These are phyloP conservation scores for Argyrosomus regius DNA, from an alignment of 2,797 vertebrate genomes.

Conservation along the genomic window DNA sequence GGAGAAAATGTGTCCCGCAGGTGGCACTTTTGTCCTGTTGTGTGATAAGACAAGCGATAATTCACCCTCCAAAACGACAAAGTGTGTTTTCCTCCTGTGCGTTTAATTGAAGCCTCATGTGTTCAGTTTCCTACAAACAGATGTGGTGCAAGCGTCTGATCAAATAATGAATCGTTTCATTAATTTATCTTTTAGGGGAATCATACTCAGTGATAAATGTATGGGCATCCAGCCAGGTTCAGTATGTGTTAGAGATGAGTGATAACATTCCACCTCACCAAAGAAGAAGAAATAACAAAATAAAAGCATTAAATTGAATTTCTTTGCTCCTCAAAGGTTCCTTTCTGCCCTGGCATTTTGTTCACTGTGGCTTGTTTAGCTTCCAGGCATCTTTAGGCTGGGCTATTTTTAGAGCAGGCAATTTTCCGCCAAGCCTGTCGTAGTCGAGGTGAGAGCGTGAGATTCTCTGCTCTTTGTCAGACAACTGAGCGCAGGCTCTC, in stretches of 20 bases:
- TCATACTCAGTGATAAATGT: slow-evolving; percentile 33
- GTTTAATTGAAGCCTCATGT: slow-evolving; percentile 26
- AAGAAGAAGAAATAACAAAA: background rate
- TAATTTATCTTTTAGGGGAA: slow-evolving; percentile 17
- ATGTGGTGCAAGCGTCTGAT: slow-evolving; percentile 35
- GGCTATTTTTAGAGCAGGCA: slow-evolving; percentile 71
- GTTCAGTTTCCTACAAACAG: slow-evolving; percentile 31
- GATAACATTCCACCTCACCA: background rate
- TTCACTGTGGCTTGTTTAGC: slow-evolving; percentile 59
- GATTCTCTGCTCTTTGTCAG: slow-evolving; percentile 53
- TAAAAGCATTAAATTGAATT: background rate
- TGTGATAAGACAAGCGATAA: slow-evolving; percentile 18
- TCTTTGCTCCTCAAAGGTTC: slow-evolving; percentile 32
- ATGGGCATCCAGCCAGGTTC: background rate
- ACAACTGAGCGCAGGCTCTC: slow-evolving; percentile 14
- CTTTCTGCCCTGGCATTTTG: slow-evolving; percentile 48
- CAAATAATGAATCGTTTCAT: slow-evolving; percentile 25
- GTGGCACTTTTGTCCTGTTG: background rate
- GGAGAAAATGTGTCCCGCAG: background rate
- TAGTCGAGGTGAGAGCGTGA: slow-evolving; percentile 47
- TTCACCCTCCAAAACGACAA: slow-evolving; percentile 10
- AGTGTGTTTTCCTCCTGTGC: slow-evolving; percentile 15
- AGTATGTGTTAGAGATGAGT: background rate
- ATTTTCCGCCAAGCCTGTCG: slow-evolving; percentile 52
- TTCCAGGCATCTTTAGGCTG: slow-evolving; percentile 60